A percentile compares a stretch with the other conserved stretches of the same genome.
Evolutionary conservation across 1,140 invertebrate species (phyloP).

Genomic region (Cydia pomonella): DNA sequence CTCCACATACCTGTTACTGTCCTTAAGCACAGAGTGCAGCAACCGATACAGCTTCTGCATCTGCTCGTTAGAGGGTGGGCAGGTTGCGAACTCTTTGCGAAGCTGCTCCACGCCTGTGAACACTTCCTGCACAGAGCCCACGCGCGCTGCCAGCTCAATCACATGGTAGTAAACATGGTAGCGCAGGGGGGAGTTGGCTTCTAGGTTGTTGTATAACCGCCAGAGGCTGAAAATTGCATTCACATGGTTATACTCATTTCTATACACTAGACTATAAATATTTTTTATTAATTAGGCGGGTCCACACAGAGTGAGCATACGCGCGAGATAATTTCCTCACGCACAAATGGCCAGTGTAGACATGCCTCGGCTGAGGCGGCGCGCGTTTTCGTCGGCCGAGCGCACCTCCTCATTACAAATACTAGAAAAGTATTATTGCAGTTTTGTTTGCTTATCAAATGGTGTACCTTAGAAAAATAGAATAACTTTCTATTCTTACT

Average conservation of each 20-base stretch:
- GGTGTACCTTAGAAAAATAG: no score
- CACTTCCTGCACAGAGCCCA: conserved; percentile 91
- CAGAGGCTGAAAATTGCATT: conserved; percentile 83
- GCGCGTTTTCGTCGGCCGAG: no score
- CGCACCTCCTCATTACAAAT: no score
- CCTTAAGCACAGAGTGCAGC: conserved; percentile 92
- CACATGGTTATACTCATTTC: background rate
- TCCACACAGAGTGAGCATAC: no score
- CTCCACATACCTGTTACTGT: conserved; percentile 75
- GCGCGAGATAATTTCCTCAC: no score
- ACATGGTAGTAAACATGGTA: conserved; percentile 96
- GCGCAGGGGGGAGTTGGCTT: conserved; percentile 90
- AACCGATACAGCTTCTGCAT: conserved; percentile 95
- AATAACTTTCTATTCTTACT: no score
- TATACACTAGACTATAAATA: background rate
- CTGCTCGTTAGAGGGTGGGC: conserved; percentile 93
- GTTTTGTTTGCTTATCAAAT: no score
- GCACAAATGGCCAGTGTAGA: no score
- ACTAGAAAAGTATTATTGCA: no score
- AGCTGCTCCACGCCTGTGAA: conserved; percentile 90
- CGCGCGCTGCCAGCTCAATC: conserved; percentile 92
- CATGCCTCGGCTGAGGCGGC: no score
- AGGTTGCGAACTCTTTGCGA: conserved; percentile 90
- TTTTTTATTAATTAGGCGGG: no score
- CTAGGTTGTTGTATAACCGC: conserved; percentile 94